Evolutionary conservation across 2,888 invertebrate species (phyloP), one percentile per base, ranked within the genome.

Genomic region (Sturmia bella): DNA sequence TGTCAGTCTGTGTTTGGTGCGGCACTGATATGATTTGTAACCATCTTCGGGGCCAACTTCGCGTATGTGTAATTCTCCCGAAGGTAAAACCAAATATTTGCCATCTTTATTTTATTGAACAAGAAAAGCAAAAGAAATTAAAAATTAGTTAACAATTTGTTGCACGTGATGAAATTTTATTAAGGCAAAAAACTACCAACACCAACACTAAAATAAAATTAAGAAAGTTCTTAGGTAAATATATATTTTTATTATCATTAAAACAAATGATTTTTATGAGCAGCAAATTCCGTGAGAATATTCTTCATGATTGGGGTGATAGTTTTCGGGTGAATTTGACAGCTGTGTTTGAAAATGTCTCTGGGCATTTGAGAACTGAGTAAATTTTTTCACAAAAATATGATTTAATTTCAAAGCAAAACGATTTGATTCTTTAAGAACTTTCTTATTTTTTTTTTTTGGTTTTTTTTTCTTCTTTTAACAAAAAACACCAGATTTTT

Each of bases 41-140:
- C 97, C 97, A 91, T 98, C 98, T 91, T 97, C 97, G 84, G 97
- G 97, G 91, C 96, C 96, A 83, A 98, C 98, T 92, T 98, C 97
- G 89, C 97, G 95, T 88, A 98, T 97, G 91, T 98, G 98, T 84
- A 99, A 93, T 92, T 98, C 98, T 85, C 98, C 98, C 88, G 97
- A 97, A 85, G 97, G 96, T 82, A 98, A 93, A 54, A 98, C 98
- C 91, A 98, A 94, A 90, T 98, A 97, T 93, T 98, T 97, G 87
- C 97, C 97, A 92, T 98, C 98, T 98, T 92, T 82, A 27, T 24
- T 19, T 54, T 37, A 9, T 41, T 4, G 11, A 41, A 43, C 24
- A 19, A 17, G n/a, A 37, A 13, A 27, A 11, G n/a, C 9, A 15
- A 57, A 27, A 50, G 19, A 21, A 72, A 41, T 32, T 12, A 64